phyloP scores from a whole-genome alignment of 2,888 invertebrate genomes.

The Diogma glabrata region DNA sequence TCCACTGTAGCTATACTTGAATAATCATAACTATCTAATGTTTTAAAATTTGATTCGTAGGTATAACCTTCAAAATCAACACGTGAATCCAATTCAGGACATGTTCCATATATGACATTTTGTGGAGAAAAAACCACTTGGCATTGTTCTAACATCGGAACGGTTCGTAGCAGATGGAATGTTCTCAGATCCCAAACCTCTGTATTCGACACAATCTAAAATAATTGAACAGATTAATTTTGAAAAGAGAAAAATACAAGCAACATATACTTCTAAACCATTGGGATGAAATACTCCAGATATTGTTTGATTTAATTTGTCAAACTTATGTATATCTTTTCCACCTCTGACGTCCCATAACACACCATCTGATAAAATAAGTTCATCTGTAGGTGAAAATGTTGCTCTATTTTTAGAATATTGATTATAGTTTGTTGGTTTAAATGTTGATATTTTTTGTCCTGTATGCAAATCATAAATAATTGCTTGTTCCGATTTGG shows the following conservation, averaged over 20 bases:
- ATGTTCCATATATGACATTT: conserved; percentile 78
- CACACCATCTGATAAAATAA: conserved; percentile 87
- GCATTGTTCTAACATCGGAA: conserved; percentile 86
- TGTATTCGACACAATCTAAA: conserved; percentile 83
- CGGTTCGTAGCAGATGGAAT: conserved; percentile 86
- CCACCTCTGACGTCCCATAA: conserved; percentile 85
- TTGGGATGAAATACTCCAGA: conserved; percentile 96
- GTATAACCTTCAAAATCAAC: conserved; percentile 61
- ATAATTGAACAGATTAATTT: conserved; percentile 11
- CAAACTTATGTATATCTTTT: conserved; percentile 90
- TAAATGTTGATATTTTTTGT: conserved; percentile 56
- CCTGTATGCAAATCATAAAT: conserved; percentile 85
- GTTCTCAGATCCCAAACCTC: conserved; percentile 98
- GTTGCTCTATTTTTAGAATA: conserved; percentile 91
- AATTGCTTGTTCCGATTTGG: conserved; percentile 54
- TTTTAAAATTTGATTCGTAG: conserved; percentile 88
- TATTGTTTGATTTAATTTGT: conserved; percentile 89
- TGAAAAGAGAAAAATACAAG: conserved; percentile 9
- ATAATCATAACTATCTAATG: conserved; percentile 88
- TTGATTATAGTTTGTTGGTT: conserved; percentile 76
- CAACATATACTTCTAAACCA: conserved; percentile 62
- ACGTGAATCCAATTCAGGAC: conserved; percentile 58
- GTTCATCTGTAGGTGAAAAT: conserved; percentile 85
- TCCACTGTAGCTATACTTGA: conserved; percentile 92
- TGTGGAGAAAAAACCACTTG: conserved; percentile 76